Evolutionary conservation across 2,113 vertebrate genomes (phyloP), one percentile per base, ranked within the genome.

Genomic region (Chaetops frenatus): DNA sequence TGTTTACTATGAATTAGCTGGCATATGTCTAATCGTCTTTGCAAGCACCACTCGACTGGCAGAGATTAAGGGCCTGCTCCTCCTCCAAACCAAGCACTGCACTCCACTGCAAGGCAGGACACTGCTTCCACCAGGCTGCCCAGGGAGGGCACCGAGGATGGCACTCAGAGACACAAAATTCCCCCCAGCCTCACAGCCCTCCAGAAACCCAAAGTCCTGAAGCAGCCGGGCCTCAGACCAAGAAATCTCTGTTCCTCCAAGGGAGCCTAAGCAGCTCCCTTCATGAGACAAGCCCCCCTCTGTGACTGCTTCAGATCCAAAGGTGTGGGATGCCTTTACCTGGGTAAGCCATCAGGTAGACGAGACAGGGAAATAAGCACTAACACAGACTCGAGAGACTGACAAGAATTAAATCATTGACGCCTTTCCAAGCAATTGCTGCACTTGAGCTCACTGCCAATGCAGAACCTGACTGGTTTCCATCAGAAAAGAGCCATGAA

Each of bases 21-120:
- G 95, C 96, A 97, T 96, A 92, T 95, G 97, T 94, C 96, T 98
- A 98, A 98, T 97, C 95, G 96, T 77, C 95, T 96, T 86, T 93
- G 69, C 93, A 45, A 77, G 66, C 13, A 23, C 88, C 82, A 82
- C 94, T 96, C 82, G 2, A 28, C 66, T 13, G 92, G 92, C 64
- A 78, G 96, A 87, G 93, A 90, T 96, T 95, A 97, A 45, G 31
- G 89, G 45, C 62, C 70, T 38, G 85, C 89, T 92, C 91, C 93
- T 92, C 91, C 87, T 73, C 84, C 50, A n/a, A 42, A 50, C 33
- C 50, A 1, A 64, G 74, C 62, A 1, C 71, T 24, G 70, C 69
- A 1, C 62, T 64, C 10, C 31, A 2, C 28, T 23, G 38, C 47
- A 11, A 10, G 83, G 94, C 85, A 70, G 89, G 54, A 16, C 38